These are phyloP conservation scores for Pagetopsis macropterus DNA, from an alignment of 2,797 vertebrate species.

Conservation along the genomic window DNA sequence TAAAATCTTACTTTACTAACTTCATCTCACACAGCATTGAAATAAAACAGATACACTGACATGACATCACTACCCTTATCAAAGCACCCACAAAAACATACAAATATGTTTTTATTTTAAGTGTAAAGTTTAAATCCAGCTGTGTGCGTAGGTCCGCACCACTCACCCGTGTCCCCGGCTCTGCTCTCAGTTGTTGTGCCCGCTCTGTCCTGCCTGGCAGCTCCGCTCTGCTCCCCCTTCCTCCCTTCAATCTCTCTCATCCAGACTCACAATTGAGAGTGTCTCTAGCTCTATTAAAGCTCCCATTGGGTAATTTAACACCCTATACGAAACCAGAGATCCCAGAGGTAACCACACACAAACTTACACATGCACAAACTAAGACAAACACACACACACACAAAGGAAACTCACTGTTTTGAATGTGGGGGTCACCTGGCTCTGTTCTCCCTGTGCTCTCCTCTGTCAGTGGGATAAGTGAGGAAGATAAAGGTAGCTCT, in stretches of 20 bases:
- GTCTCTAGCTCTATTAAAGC: constrained; percentile 83
- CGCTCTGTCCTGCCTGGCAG: constrained; percentile 46
- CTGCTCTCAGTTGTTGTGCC: constrained; percentile 67
- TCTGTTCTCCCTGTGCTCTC: constrained; percentile 66
- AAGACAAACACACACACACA: constrained; percentile 40
- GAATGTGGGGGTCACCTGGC: constrained; percentile 72
- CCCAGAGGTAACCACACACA: constrained; percentile 54
- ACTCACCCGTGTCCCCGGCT: constrained; percentile 71
- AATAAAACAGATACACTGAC: constrained; percentile 9
- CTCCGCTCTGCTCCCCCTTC: constrained; percentile 59
- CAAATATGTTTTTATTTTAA: neutral
- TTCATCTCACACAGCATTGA: constrained; percentile 27
- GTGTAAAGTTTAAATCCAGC: constrained; percentile 41
- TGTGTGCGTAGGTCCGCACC: constrained; percentile 48
- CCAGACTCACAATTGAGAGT: constrained; percentile 83
- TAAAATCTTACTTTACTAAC: constrained; percentile 2
- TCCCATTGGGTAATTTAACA: constrained; percentile 84
- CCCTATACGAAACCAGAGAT: constrained; percentile 82
- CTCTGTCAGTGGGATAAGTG: constrained; percentile 48
- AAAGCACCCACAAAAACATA: constrained; percentile 18
- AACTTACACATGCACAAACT: constrained; percentile 43
- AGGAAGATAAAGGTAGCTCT: constrained; percentile 54
- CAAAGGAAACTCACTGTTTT: constrained; percentile 64
- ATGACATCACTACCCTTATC: constrained; percentile 3
- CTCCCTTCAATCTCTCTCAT: constrained; percentile 69